A percentile compares a stretch with the other conserved stretches of the same genome.
These are phyloP conservation scores for Cistogaster globosa DNA, from an alignment of 2,888 invertebrate species.

Conservation along the genomic window DNA sequence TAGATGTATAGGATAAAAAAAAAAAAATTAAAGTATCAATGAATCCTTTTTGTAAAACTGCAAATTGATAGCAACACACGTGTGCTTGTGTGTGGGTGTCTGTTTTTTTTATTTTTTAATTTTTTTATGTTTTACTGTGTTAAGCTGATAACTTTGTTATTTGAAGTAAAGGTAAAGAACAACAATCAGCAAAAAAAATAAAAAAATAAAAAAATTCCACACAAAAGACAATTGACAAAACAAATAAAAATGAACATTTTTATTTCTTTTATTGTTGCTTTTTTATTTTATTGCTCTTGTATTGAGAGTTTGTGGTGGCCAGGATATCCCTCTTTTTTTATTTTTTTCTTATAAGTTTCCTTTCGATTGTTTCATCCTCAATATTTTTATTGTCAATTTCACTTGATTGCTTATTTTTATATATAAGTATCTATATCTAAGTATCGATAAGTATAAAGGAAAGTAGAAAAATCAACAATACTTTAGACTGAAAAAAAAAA, in stretches of 20 bases:
- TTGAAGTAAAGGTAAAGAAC: conserved; percentile 50
- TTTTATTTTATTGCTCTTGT: conserved; percentile 29
- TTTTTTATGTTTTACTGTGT: conserved; percentile 53
- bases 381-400: conserved; percentile 33
- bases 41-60: not conserved
- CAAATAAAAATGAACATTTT: conserved; percentile 61
- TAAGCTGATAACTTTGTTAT: conserved; percentile 66
- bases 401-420: conserved; percentile 59
- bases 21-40: not conserved
- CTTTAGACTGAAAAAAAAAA: conserved; percentile 5
- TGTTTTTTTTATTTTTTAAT: too few relatives aligned
- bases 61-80: too few relatives aligned
- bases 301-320: conserved; percentile 3
- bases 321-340: conserved; percentile 3
- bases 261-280: not conserved
- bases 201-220: not conserved
- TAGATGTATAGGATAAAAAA: not conserved
- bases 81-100: not conserved
- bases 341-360: not conserved
- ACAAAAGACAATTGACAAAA: conserved; percentile 64
- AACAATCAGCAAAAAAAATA: conserved; percentile 5
- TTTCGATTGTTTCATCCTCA: conserved; percentile 10
- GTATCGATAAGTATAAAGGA: not conserved
- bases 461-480: conserved; percentile 18
- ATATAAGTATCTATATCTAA: conserved; percentile 34